Percentiles rank a stretch among this genome's conserved stretches.
phyloP scores from a whole-genome alignment of 1,140 invertebrate genomes.

The Leptopilina boulardi region DNA sequence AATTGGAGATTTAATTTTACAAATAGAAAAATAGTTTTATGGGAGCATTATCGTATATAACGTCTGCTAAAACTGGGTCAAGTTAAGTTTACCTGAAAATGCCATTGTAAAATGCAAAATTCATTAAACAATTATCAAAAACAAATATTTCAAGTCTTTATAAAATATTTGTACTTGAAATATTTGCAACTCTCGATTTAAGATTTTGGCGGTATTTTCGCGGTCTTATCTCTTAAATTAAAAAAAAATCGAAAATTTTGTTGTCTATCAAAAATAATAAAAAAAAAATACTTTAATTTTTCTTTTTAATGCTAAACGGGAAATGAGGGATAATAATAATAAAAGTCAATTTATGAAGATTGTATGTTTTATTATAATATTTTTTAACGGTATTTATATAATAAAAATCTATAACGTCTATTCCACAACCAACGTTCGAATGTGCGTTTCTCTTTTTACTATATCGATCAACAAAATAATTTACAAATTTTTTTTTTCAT shows the following conservation, averaged over 20 bases:
- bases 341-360: slow-evolving; percentile 38
- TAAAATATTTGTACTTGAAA: too few relatives aligned
- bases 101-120: too few relatives aligned
- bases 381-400: slow-evolving; percentile 68
- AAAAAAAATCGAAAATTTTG: too few relatives aligned
- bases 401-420: slow-evolving; percentile 73
- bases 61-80: background rate
- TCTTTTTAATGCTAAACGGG: too few relatives aligned
- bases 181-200: too few relatives aligned
- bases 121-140: too few relatives aligned
- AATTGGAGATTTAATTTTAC: background rate
- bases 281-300: too few relatives aligned
- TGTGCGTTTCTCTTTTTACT: slow-evolving; percentile 54
- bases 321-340: background rate
- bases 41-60: background rate
- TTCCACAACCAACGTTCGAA: slow-evolving; percentile 73
- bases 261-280: too few relatives aligned
- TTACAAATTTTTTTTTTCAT: slow-evolving; percentile 48
- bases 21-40: background rate
- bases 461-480: slow-evolving; percentile 49
- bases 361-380: slow-evolving; percentile 67
- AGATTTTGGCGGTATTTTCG: too few relatives aligned
- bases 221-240: too few relatives aligned
- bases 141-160: too few relatives aligned
- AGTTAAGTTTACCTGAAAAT: background rate